A percentile compares a stretch with the other conserved stretches of the same genome.
Evolutionary conservation across 2,113 vertebrate species (phyloP).

Genomic region (Melanocharis versteri): DNA sequence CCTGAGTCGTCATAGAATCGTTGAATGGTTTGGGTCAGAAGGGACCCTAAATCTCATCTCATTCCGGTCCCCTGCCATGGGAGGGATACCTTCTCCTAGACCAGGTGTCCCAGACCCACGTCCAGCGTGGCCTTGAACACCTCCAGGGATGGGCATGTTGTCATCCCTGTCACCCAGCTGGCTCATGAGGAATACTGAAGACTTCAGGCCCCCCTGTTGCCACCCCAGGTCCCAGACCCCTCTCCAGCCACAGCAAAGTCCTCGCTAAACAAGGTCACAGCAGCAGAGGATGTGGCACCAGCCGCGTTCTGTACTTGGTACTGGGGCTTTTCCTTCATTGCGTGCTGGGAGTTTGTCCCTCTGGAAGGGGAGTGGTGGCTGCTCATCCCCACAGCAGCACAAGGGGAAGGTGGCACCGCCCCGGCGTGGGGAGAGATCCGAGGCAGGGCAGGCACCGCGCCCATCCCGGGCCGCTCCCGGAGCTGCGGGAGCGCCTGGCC

Average conservation of each 20-base stretch:
- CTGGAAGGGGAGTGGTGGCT: background rate
- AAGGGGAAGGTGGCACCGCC: rapidly evolving
- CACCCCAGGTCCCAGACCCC: background rate
- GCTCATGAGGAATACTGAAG: background rate
- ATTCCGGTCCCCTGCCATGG: background rate
- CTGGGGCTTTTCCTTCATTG: background rate
- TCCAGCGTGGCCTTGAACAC: background rate
- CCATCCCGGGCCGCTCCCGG: rapidly evolving
- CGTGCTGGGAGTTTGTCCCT: background rate
- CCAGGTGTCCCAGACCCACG: background rate
- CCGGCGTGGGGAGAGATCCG: rapidly evolving
- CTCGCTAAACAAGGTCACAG: background rate
- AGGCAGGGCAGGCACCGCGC: rapidly evolving
- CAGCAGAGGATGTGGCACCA: background rate
- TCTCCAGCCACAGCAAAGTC: background rate
- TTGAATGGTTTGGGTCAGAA: background rate
- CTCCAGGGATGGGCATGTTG: background rate
- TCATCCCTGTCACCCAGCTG: background rate
- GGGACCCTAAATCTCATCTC: background rate
- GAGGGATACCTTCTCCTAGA: background rate
- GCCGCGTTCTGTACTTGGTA: background rate
- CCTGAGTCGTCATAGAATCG: background rate
- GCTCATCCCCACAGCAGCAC: background rate
- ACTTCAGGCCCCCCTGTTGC: background rate
- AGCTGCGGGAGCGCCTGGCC: rapidly evolving